phyloP scores from a whole-genome alignment of 2,113 vertebrate genomes.

The Heptranchias perlo region DNA sequence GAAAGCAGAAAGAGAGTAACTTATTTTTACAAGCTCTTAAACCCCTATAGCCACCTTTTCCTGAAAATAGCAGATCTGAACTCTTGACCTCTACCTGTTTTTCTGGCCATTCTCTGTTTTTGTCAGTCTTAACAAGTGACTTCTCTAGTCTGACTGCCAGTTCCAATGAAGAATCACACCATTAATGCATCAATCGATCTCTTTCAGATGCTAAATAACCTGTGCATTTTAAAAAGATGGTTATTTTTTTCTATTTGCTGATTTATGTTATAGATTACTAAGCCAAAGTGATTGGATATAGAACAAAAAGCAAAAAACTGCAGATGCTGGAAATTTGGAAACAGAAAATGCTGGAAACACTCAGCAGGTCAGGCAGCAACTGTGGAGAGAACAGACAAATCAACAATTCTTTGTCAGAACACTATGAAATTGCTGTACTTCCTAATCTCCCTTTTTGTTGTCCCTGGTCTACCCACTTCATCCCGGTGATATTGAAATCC shows the following conservation, averaged over 20 bases:
- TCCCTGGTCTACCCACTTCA: neutral
- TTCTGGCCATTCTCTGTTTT: neutral
- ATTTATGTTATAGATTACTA: neutral
- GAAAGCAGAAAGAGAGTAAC: neutral
- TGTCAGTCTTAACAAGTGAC: neutral
- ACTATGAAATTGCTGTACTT: neutral
- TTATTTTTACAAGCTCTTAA: neutral
- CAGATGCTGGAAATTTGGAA: neutral
- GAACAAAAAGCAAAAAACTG: neutral
- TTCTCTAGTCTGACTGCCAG: neutral
- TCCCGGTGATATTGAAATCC: neutral
- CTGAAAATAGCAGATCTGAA: neutral
- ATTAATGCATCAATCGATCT: too few species aligned
- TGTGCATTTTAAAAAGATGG: neutral
- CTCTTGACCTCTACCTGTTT: neutral
- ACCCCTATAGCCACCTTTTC: neutral
- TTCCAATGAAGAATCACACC: neutral
- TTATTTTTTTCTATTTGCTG: neutral
- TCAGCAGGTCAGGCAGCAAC: neutral
- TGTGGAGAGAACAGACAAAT: neutral
- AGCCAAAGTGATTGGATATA: neutral
- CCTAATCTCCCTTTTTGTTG: neutral
- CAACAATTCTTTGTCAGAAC: neutral
- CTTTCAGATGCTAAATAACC: neutral
- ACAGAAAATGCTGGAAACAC: neutral